Evolutionary conservation across 1,140 invertebrate genomes (phyloP), one percentile per base, ranked within the genome.

Genomic region (Idris sp.): DNA sequence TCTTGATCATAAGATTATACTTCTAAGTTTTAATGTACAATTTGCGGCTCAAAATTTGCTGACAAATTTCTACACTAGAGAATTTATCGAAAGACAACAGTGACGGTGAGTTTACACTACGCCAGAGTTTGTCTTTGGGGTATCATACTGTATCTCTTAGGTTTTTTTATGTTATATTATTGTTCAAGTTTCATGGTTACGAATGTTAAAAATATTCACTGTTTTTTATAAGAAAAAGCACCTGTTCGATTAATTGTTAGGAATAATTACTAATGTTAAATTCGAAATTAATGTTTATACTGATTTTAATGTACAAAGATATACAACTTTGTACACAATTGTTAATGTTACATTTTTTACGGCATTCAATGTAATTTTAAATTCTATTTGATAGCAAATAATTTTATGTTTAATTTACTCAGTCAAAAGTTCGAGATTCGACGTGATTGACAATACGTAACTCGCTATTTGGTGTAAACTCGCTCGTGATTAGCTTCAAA

Each of bases 381-480:
- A n/a, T n/a, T n/a, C n/a, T n/a, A n/a, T n/a, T n/a, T n/a, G n/a
- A n/a, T n/a, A n/a, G n/a, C n/a, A n/a, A n/a, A n/a, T n/a, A n/a
- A n/a, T n/a, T n/a, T n/a, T n/a, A n/a, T n/a, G n/a, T n/a, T n/a
- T n/a, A 11, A 26, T 15, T 13, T 26, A 7, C 31, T 38, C 5
- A 46, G 26, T 46, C 6, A 35, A 2, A 22, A 15, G 9, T 33
- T 53, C 26, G 15, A 33, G 40, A 19, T 51, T 49, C 4, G 11
- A 13, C 30, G n/a, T 10, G 26, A 49, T 38, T 13, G 35, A 49
- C n/a, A 35, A 31, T 54, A 28, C 10, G 4, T 35, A 36, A 15
- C 15, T 41, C 19, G 28, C 30, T 31, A 43, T 15, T 61, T 56
- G 28, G 58, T 73, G 69, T 73, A 59, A 73, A 73, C 46, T 61